phyloP scores from a whole-genome alignment of 64 coral and sea anemone species.

The Montipora sp. region DNA sequence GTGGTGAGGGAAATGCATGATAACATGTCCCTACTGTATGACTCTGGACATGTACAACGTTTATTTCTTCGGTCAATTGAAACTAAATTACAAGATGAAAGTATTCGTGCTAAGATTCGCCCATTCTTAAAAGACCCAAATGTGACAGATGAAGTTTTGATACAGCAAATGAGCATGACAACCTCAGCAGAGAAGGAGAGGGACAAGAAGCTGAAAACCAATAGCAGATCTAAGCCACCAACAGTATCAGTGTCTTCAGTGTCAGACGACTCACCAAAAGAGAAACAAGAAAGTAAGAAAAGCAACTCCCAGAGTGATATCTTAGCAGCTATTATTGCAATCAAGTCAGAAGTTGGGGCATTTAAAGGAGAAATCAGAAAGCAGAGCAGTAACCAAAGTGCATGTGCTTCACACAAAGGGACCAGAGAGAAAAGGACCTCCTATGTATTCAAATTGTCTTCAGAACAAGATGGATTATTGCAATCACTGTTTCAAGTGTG shows the following conservation, averaged over 20 bases:
- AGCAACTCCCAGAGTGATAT: slow-evolving; percentile 45
- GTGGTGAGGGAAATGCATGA: neutral
- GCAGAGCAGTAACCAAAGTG: neutral
- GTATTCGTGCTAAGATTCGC: slow-evolving; percentile 68
- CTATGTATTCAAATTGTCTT: slow-evolving; percentile 32
- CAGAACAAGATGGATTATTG: slow-evolving; percentile 37
- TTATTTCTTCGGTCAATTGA: slow-evolving; percentile 67
- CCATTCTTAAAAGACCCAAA: slow-evolving; percentile 66
- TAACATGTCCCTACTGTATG: slow-evolving; percentile 30
- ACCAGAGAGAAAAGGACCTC: slow-evolving; percentile 40
- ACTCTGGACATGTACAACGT: slow-evolving; percentile 26
- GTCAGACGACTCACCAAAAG: neutral
- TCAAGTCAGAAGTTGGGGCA: slow-evolving; percentile 58
- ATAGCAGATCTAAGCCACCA: neutral
- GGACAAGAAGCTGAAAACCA: slow-evolving; percentile 51
- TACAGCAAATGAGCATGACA: slow-evolving; percentile 64
- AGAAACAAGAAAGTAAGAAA: slow-evolving; percentile 32
- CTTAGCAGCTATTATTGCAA: slow-evolving; percentile 57
- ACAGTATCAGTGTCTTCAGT: slow-evolving; percentile 46
- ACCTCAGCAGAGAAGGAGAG: slow-evolving; percentile 72
- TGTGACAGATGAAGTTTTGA: slow-evolving; percentile 66
- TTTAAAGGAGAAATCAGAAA: slow-evolving; percentile 56
- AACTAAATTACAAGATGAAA: slow-evolving; percentile 71
- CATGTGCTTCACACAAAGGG: neutral
- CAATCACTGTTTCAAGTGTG: neutral